Conservation (phyloP, 2,113 vertebrate species). For the Garra rufa region DNA sequence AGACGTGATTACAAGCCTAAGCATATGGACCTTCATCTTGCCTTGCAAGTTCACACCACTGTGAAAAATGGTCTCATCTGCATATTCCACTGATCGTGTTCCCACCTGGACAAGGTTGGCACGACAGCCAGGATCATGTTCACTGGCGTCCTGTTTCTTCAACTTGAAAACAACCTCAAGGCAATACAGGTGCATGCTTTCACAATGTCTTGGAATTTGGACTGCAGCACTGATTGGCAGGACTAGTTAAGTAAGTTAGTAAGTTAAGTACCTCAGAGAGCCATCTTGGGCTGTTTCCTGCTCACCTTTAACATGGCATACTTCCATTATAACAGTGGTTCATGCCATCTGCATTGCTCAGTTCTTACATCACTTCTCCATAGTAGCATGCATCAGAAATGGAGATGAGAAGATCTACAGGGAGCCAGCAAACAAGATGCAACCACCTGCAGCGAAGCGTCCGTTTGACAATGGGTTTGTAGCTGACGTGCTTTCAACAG, state of each 20-base stretch:
- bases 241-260: too few relatives aligned
- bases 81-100: neutral
- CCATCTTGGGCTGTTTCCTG: neutral
- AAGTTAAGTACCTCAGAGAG: neutral
- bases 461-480: neutral
- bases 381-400: neutral
- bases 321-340: neutral
- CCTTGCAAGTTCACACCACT: neutral
- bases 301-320: neutral
- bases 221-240: neutral
- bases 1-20: neutral
- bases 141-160: neutral
- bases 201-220: neutral
- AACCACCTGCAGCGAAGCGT: neutral
- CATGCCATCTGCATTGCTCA: slow-evolving; percentile 1
- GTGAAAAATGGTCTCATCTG: neutral
- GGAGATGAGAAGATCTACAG: slow-evolving; percentile 14
- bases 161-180: slow-evolving; percentile 13
- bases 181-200: neutral
- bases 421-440: neutral
- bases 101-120: neutral
- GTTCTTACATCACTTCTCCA: slow-evolving; percentile 28
- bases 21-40: neutral
- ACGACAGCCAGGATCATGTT: neutral
- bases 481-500: neutral